phyloP scores from a whole-genome alignment of 2,113 vertebrate species.

The Cnemophilus loriae region DNA sequence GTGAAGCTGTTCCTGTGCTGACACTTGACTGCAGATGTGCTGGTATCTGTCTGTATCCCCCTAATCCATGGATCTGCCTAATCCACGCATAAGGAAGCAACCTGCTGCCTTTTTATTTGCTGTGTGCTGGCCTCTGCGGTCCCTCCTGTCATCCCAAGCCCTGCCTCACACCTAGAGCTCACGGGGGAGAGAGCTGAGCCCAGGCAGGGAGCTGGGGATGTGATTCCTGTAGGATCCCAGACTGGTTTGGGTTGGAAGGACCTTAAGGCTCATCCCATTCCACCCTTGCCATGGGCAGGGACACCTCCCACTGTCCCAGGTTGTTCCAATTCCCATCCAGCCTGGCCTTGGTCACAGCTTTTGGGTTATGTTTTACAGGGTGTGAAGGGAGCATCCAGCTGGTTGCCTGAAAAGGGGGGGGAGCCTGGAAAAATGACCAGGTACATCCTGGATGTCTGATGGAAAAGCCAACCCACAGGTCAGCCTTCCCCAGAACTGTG shows the following conservation, averaged over 20 bases:
- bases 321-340: not conserved
- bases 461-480: not conserved
- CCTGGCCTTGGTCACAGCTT: not conserved
- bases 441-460: too few species aligned
- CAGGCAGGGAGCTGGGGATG: not conserved
- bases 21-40: not conserved
- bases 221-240: not conserved
- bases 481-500: not conserved
- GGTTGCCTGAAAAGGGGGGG: not conserved
- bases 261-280: not conserved
- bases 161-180: not conserved
- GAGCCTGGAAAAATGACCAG: not conserved
- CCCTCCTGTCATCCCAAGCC: not conserved
- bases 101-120: not conserved
- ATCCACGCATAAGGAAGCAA: not conserved
- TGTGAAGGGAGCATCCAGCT: not conserved
- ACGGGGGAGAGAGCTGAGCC: fast-evolving
- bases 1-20: not conserved
- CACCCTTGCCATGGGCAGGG: not conserved
- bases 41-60: not conserved
- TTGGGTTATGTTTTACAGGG: not conserved
- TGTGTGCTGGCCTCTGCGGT: not conserved
- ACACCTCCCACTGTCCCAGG: not conserved
- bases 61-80: fast-evolving
- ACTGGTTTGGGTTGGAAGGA: not conserved